Conservation (phyloP, 2,113 vertebrate species). For the Prunella himalayana region DNA sequence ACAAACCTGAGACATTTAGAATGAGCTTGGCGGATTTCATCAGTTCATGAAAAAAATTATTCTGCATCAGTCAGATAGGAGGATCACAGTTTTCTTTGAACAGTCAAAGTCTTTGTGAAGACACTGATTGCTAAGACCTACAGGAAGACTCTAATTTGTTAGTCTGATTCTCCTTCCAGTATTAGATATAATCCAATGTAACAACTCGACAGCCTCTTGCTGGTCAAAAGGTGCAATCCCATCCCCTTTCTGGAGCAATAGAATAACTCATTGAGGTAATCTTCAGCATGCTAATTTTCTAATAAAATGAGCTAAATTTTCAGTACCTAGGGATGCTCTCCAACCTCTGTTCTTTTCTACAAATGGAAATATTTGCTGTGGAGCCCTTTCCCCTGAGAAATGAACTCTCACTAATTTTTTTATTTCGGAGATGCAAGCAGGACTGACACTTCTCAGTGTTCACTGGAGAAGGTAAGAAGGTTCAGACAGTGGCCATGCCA, state of each 20-base stretch:
- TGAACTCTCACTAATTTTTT: neutral
- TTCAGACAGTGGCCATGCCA: neutral
- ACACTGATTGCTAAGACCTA: neutral
- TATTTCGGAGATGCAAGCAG: neutral
- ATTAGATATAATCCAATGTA: neutral
- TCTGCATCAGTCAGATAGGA: neutral
- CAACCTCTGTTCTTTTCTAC: neutral
- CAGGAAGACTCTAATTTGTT: neutral
- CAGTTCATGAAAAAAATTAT: neutral
- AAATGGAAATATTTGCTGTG: neutral
- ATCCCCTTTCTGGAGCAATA: neutral
- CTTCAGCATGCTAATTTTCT: neutral
- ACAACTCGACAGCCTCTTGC: neutral
- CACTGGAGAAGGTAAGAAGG: neutral
- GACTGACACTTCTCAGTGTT: neutral
- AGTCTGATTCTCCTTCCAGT: neutral
- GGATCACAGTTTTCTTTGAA: neutral
- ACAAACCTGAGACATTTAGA: neutral
- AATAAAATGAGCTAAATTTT: neutral
- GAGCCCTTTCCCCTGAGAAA: neutral
- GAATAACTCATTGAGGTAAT: neutral
- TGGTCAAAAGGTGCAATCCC: neutral
- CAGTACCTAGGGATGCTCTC: neutral
- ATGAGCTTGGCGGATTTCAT: neutral
- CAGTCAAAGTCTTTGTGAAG: neutral